A percentile compares a stretch with the other conserved stretches of the same genome.
These are phyloP conservation scores for Petaurus breviceps DNA, from an alignment of 2,113 vertebrate species.

Conservation along the genomic window DNA sequence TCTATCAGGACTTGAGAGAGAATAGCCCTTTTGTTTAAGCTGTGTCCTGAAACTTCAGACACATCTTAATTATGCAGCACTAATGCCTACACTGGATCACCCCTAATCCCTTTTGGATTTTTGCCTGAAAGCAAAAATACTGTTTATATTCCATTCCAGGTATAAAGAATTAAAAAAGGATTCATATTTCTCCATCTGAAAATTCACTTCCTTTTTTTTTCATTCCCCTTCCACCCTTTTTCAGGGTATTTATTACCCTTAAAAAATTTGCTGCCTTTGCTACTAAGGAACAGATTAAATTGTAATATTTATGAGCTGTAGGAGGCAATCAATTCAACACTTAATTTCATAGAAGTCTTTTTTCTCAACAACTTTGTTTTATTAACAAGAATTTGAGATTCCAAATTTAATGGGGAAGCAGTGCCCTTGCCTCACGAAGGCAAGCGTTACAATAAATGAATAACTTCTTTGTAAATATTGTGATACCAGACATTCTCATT, in stretches of 20 bases:
- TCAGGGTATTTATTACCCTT: slow-evolving; percentile 5
- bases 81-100: slow-evolving; percentile 7
- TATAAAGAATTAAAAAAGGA: background rate
- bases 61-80: slow-evolving; percentile 33
- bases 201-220: slow-evolving; percentile 1
- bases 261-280: slow-evolving; percentile 25
- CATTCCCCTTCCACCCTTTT: background rate
- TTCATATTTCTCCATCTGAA: slow-evolving; percentile 31
- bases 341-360: slow-evolving; percentile 46
- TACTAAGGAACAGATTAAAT: slow-evolving; percentile 45
- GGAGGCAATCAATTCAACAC: slow-evolving; percentile 50
- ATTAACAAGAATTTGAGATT: slow-evolving; percentile 60
- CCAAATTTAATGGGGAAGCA: slow-evolving; percentile 43
- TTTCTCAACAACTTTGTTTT: slow-evolving; percentile 43
- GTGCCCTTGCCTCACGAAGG: slow-evolving; percentile 12
- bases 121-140: slow-evolving; percentile 37
- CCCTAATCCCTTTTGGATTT: slow-evolving; percentile 40
- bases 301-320: slow-evolving; percentile 57
- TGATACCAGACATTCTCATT: slow-evolving; percentile 40
- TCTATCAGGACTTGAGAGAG: slow-evolving; percentile 47
- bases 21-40: slow-evolving; percentile 32
- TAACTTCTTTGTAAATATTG: slow-evolving; percentile 69
- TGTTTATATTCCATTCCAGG: background rate
- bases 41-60: slow-evolving; percentile 39
- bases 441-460: slow-evolving; percentile 59